Percentiles rank a stretch among this genome's conserved stretches.
phyloP scores from a whole-genome alignment of 2,797 vertebrate species.

The Carduelis carduelis region DNA sequence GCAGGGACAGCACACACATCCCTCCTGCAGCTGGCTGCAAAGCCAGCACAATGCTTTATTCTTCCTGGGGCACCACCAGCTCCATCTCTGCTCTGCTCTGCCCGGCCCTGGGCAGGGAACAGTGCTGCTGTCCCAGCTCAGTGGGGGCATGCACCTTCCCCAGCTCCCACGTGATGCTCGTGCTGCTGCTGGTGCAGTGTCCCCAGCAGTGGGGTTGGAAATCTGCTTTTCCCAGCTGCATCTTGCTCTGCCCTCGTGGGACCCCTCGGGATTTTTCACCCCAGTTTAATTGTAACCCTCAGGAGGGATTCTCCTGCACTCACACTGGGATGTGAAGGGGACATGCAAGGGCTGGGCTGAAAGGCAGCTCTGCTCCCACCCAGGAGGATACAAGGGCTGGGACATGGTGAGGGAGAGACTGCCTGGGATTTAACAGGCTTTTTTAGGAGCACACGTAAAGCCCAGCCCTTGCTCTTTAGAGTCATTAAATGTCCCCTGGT shows the following conservation, averaged over 20 bases:
- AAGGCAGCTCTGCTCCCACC: neutral
- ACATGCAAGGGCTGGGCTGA: neutral
- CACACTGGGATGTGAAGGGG: fast-evolving
- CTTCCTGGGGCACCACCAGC: neutral
- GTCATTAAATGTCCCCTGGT: neutral
- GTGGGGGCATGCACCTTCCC: fast-evolving
- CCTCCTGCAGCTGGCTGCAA: neutral
- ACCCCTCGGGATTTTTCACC: fast-evolving
- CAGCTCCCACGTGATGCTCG: neutral
- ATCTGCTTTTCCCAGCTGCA: neutral
- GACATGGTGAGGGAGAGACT: neutral
- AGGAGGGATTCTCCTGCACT: neutral
- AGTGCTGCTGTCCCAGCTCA: neutral
- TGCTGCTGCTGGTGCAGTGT: fast-evolving
- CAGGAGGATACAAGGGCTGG: fast-evolving
- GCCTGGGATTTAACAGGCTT: neutral
- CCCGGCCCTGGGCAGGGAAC: neutral
- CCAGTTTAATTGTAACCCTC: neutral
- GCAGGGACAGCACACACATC: neutral
- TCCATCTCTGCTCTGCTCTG: neutral
- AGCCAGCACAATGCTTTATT: neutral
- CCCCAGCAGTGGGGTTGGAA: fast-evolving
- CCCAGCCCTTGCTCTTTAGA: neutral
- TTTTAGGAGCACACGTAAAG: neutral
- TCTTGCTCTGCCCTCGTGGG: neutral